Percentiles rank a stretch among this genome's conserved stretches.
phyloP scores from a whole-genome alignment of 1,140 invertebrate species.

The Frieseomelitta varia region DNA sequence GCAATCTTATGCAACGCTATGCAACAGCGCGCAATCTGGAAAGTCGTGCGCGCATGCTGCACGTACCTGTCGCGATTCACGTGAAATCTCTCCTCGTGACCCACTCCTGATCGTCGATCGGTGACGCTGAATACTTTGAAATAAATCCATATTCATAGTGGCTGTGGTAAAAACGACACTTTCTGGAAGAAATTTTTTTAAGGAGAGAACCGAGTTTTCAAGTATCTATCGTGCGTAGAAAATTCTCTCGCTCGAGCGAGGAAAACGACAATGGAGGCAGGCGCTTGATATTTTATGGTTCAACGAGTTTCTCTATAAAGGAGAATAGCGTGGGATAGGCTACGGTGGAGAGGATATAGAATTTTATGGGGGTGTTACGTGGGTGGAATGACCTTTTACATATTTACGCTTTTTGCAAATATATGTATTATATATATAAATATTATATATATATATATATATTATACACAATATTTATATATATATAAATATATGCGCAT shows the following conservation, averaged over 20 bases:
- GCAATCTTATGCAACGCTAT: slow-evolving; percentile 59
- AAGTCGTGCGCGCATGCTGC: background rate
- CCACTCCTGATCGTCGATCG: too few species aligned
- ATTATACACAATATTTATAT: too few species aligned
- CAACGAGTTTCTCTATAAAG: background rate
- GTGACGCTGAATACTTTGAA: too few species aligned
- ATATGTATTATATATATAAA: too few species aligned
- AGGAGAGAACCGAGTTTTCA: background rate
- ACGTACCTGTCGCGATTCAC: too few species aligned
- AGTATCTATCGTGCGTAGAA: background rate
- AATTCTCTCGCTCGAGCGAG: background rate
- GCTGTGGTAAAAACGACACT: too few species aligned
- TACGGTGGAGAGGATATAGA: background rate
- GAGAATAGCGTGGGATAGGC: background rate
- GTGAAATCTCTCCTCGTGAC: too few species aligned
- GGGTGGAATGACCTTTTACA: background rate
- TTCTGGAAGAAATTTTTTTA: too few species aligned
- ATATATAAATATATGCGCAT: too few species aligned
- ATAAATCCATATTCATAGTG: too few species aligned
- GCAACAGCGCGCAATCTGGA: slow-evolving; percentile 52
- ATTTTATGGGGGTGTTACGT: background rate
- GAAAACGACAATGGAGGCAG: background rate
- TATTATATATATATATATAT: too few species aligned
- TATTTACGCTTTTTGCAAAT: too few species aligned
- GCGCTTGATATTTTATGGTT: background rate